These are phyloP conservation scores for Ectemnius cavifrons DNA, from an alignment of 2,888 invertebrate species.

Conservation along the genomic window DNA sequence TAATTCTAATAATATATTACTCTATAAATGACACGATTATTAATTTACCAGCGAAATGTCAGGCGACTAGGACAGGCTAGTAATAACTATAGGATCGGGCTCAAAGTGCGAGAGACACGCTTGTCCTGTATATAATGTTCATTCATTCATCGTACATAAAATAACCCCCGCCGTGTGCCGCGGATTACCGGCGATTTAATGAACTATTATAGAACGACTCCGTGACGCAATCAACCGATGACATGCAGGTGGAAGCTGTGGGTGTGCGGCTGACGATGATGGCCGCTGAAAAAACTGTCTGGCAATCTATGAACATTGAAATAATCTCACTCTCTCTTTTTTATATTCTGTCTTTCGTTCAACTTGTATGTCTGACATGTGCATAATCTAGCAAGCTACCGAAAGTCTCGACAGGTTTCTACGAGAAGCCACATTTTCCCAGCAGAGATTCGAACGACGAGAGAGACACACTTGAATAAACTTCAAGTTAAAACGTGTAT, in stretches of 20 bases:
- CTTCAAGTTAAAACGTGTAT: neutral
- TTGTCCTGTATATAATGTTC: conserved; percentile 33
- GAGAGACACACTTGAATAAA: neutral
- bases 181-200: conserved; percentile 53
- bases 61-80: no score
- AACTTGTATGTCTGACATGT: no score
- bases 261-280: conserved; percentile 31
- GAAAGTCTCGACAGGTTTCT: no score
- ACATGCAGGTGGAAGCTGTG: conserved; percentile 37
- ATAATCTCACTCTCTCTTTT: no score
- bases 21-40: no score
- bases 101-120: conserved; percentile 29
- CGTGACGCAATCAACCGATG: conserved; percentile 50
- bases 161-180: conserved; percentile 43
- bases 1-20: no score
- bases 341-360: no score
- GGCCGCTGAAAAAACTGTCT: neutral
- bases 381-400: no score
- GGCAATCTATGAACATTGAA: no score
- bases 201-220: conserved; percentile 43
- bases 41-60: no score
- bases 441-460: neutral
- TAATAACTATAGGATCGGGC: neutral
- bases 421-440: no score
- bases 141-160: conserved; percentile 50